phyloP scores from a whole-genome alignment of 2,888 invertebrate species.

The Eubasilissa splendida region DNA sequence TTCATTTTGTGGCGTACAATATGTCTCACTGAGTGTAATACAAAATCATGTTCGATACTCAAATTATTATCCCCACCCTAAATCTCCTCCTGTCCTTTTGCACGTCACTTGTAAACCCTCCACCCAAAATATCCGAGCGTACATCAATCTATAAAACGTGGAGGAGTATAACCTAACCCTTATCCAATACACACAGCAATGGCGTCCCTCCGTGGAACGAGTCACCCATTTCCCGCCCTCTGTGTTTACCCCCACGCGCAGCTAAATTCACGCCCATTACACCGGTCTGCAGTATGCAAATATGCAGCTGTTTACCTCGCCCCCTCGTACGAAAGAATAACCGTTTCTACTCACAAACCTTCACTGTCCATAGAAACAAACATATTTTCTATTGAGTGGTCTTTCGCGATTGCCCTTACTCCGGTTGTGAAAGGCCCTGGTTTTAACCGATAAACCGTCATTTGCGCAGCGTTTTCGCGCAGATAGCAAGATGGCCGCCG shows the following conservation, averaged over 20 bases:
- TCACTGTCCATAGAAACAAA: neutral
- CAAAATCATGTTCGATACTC: slow-evolving; percentile 39
- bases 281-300: slow-evolving; percentile 7
- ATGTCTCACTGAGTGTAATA: slow-evolving; percentile 3
- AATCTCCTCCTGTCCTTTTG: slow-evolving; percentile 50
- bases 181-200: slow-evolving; percentile 52
- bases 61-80: slow-evolving; percentile 50
- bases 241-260: slow-evolving; percentile 45
- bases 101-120: slow-evolving; percentile 52
- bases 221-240: slow-evolving; percentile 44
- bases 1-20: no score
- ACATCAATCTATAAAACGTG: slow-evolving; percentile 55
- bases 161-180: slow-evolving; percentile 51
- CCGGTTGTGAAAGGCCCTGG: neutral
- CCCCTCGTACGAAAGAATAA: slow-evolving; percentile 13
- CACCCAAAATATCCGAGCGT: slow-evolving; percentile 50
- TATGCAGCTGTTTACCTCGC: slow-evolving; percentile 11
- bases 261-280: slow-evolving; percentile 53
- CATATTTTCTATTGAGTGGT: neutral
- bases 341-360: neutral
- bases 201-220: slow-evolving; percentile 44
- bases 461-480: slow-evolving; percentile 49
- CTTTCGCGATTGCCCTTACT: neutral
- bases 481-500: slow-evolving; percentile 51
- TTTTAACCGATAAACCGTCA: slow-evolving; percentile 5